Base-by-base conservation (phyloP, 2,113 vertebrate genomes). In the Clarias batrachus region DNA sequence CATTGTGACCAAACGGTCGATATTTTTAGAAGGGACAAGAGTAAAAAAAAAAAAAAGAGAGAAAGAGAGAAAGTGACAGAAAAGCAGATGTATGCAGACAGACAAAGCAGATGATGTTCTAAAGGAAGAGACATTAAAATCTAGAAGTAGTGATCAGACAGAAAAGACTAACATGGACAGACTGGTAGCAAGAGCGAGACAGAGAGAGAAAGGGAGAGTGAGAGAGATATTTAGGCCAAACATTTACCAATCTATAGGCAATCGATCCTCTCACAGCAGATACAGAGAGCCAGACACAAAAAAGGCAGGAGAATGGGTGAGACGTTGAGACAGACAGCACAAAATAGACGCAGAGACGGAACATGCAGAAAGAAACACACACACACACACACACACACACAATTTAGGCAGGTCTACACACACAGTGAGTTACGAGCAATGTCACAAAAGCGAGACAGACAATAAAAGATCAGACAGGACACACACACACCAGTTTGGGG, bases 171-270 rank as follows among this genome's bases (percentile, higher is more conserved):
- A 2, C 3, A 16, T 68, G 66, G 27, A 30, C 7, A 68, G 93
- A 94, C 5, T 93, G 93, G 93, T 33, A 92, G 92, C 93, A 94
- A 94, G 92, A 95, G 91, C 96, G 91, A 82, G 54, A 81, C 54
- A 76, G 10, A 62, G 23, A 52, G 23, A 37, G 73, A 70, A 0
- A 33, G n/a, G 2, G 27, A 30, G 27, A 33, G 13, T 13, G 65
- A 66, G 65, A 68, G 27, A 68, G 11, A 16, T 12, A 66, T n/a
- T n/a, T 13, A 14, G 7, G 27, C n/a, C 4, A 68, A 30, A 27
- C 16, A 68, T 14, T 63, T 8, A n/a, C 62, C 25, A 10, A 30
- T 70, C 27, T 70, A 33, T 70, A 30, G 27, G 13, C 2, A 17
- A 33, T 70, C 27, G 17, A 70, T 70, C 27, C 66, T 70, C 66